These are phyloP conservation scores for Bovichtus variegatus DNA, from an alignment of 2,797 vertebrate genomes.

Conservation along the genomic window DNA sequence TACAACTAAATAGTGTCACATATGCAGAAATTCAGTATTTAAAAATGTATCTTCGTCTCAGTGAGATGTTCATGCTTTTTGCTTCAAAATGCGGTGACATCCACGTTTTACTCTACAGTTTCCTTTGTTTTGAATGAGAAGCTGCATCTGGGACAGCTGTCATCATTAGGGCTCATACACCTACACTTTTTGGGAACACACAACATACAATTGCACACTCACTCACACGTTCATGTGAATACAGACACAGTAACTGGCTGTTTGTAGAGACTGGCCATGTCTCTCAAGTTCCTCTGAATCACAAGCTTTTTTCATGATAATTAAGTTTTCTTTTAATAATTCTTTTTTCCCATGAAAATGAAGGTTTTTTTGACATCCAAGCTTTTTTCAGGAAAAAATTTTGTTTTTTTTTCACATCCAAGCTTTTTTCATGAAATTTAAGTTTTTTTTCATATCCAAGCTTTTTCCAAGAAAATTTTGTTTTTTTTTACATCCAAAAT, in stretches of 20 bases:
- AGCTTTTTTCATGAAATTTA: too few relatives aligned
- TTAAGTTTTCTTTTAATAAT: too few relatives aligned
- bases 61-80: not conserved
- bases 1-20: not conserved
- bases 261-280: not conserved
- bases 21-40: not conserved
- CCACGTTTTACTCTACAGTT: not conserved
- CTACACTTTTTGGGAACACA: not conserved
- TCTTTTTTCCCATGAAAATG: too few relatives aligned
- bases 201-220: not conserved
- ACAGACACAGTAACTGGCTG: constrained; percentile 4
- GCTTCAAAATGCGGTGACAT: not conserved
- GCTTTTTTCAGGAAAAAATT: too few relatives aligned
- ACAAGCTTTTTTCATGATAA: too few relatives aligned
- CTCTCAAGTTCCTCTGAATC: not conserved
- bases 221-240: not conserved
- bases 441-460: too few relatives aligned
- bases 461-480: too few relatives aligned
- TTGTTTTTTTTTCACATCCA: too few relatives aligned
- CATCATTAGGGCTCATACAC: constrained; percentile 21
- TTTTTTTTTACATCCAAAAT: too few relatives aligned
- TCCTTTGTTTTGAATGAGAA: not conserved
- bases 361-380: too few relatives aligned
- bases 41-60: not conserved
- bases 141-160: constrained; percentile 13